Conservation (phyloP, 2,797 vertebrate species). For the Lemur catta region DNA sequence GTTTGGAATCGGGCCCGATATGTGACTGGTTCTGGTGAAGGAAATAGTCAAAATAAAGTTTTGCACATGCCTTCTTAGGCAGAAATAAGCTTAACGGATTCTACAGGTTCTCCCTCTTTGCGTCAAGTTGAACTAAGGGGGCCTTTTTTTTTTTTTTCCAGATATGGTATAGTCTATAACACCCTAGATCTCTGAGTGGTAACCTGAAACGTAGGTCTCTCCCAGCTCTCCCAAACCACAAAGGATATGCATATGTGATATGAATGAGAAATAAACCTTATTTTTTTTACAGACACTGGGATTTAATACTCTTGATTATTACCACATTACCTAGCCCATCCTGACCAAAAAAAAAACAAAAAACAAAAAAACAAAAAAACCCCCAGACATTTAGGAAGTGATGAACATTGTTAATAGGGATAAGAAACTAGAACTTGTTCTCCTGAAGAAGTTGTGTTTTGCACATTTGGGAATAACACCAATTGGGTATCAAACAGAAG, state of each 20-base stretch:
- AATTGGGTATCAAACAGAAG: no score
- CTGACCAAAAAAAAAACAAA: no score
- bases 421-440: background rate
- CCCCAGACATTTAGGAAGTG: background rate
- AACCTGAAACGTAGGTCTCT: background rate
- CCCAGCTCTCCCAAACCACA: background rate
- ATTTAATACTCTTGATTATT: background rate
- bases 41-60: background rate
- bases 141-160: background rate
- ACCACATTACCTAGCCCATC: background rate
- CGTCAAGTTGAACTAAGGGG: background rate
- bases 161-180: background rate
- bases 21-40: background rate
- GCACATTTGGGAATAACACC: no score
- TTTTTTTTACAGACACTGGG: background rate
- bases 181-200: background rate
- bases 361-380: background rate
- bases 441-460: background rate
- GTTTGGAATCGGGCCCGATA: background rate
- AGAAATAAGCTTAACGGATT: background rate
- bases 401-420: background rate
- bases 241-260: no score
- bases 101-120: background rate
- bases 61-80: background rate
- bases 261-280: background rate